Evolutionary conservation across 2,113 vertebrate genomes (phyloP).

Genomic region (Chloebia gouldiae): DNA sequence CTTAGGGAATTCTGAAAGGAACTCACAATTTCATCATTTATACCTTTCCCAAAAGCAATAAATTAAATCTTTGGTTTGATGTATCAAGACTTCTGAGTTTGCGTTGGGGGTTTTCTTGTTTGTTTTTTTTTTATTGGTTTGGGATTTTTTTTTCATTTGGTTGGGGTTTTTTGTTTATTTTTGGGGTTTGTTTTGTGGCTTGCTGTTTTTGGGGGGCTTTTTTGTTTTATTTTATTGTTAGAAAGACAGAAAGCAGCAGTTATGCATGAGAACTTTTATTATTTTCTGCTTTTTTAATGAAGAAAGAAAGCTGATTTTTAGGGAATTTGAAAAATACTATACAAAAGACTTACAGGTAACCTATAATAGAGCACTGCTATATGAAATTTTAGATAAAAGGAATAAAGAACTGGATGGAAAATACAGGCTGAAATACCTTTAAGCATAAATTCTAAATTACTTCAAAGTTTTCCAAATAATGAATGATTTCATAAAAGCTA

Average conservation of each 20-base stretch:
- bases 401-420: background rate
- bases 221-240: background rate
- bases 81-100: background rate
- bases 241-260: background rate
- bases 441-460: background rate
- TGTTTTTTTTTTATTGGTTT: background rate
- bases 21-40: background rate
- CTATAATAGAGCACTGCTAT: background rate
- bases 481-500: background rate
- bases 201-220: background rate
- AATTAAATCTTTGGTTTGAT: background rate
- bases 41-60: background rate
- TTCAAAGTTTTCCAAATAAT: background rate
- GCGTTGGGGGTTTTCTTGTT: no score
- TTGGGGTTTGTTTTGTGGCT: background rate
- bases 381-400: background rate
- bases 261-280: background rate
- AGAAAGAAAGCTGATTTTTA: background rate
- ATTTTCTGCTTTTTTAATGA: background rate
- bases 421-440: background rate
- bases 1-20: background rate
- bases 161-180: background rate
- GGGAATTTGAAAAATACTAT: background rate
- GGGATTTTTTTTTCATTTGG: background rate
- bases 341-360: background rate